Evolutionary conservation across 2,888 invertebrate species (phyloP).

Genomic region (Dermolepida albohirtum): DNA sequence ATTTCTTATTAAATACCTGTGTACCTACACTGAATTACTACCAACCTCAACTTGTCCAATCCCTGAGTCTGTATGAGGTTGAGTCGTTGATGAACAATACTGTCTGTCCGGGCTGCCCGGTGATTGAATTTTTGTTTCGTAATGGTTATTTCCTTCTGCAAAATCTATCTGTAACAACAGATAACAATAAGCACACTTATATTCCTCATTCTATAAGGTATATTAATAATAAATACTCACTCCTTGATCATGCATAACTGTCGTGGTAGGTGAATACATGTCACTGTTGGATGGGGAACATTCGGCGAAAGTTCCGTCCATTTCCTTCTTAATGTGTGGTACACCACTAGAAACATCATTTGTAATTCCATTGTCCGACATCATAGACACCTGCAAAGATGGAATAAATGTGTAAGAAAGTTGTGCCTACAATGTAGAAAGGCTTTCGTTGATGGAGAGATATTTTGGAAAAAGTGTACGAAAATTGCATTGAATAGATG

Average conservation of each 20-base stretch:
- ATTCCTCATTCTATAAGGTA: too few species aligned
- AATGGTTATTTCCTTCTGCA: conserved; percentile 60
- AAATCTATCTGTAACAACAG: conserved; percentile 65
- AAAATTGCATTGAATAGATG: conserved; percentile 1
- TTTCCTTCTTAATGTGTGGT: conserved; percentile 70
- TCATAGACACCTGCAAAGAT: conserved; percentile 75
- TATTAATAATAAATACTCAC: conserved; percentile 54
- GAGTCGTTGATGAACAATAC: conserved; percentile 90
- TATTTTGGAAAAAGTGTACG: conserved; percentile 4
- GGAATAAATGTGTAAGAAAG: background rate
- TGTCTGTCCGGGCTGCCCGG: conserved; percentile 87
- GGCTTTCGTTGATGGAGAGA: background rate
- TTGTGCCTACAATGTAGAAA: background rate
- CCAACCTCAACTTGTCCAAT: conserved; percentile 68
- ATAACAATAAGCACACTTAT: conserved; percentile 7
- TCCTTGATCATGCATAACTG: conserved; percentile 64
- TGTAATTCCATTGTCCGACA: conserved; percentile 69
- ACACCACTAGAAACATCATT: conserved; percentile 54
- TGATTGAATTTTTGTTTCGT: conserved; percentile 72
- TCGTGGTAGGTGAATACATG: conserved; percentile 69
- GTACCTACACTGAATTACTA: conserved; percentile 4
- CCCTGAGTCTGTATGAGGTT: conserved; percentile 72
- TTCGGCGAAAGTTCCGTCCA: conserved; percentile 64
- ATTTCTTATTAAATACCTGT: too few species aligned
- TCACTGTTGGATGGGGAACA: conserved; percentile 69